These are phyloP conservation scores for rat (Rattus norvegicus) DNA, from an alignment of 2,113 vertebrate genomes.

Conservation along the genomic window GRCr8 NC_086027.1:29877501-29878000, in stretches of 20 bases:
- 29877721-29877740: neutral
- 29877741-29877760: neutral
- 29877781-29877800: neutral
- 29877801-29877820: neutral
- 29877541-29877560: neutral
- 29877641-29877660: neutral
- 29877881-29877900: neutral
- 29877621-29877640: neutral
- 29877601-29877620: neutral
- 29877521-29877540: neutral
- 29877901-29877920: neutral
- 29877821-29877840: neutral
- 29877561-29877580: rapidly evolving
- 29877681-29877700: no score
- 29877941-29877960: neutral
- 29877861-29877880: neutral
- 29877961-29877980: neutral
- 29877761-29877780: neutral
- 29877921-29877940: neutral
- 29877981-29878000: neutral
- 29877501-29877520: neutral
- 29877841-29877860: neutral
- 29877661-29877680: neutral
- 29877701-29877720: neutral
- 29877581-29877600: neutral